Evolutionary conservation across 2,797 vertebrate genomes (phyloP).

Genomic region (Anabas testudineus): DNA sequence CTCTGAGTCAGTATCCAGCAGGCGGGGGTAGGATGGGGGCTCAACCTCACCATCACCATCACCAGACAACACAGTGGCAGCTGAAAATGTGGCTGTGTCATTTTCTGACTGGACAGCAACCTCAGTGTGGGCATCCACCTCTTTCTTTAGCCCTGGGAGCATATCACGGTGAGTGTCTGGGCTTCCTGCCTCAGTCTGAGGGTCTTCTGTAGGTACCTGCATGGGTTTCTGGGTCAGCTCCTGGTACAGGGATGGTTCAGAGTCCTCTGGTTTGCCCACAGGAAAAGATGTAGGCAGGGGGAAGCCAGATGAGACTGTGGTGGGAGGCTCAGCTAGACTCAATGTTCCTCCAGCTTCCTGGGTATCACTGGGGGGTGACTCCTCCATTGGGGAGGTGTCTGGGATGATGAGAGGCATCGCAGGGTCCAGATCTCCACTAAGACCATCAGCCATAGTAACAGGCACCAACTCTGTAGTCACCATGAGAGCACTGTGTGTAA

Average conservation of each 20-base stretch:
- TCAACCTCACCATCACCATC: slow-evolving; percentile 94
- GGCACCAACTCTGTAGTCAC: slow-evolving; percentile 36
- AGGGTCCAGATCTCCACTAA: slow-evolving; percentile 42
- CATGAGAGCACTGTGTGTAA: slow-evolving; percentile 37
- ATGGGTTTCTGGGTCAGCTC: slow-evolving; percentile 52
- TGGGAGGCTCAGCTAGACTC: slow-evolving; percentile 66
- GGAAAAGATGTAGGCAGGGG: slow-evolving; percentile 66
- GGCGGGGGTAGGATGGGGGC: slow-evolving; percentile 85
- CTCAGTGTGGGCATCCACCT: slow-evolving; percentile 45
- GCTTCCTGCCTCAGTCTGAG: slow-evolving; percentile 21
- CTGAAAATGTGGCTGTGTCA: slow-evolving; percentile 89
- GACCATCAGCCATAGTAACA: slow-evolving; percentile 55
- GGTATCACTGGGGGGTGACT: slow-evolving; percentile 46
- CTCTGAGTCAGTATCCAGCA: slow-evolving; percentile 87
- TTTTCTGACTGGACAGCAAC: slow-evolving; percentile 80
- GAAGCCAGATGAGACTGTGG: slow-evolving; percentile 53
- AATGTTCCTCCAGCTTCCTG: slow-evolving; percentile 52
- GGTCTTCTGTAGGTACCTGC: slow-evolving; percentile 51
- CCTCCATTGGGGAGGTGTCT: slow-evolving; percentile 58
- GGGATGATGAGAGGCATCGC: slow-evolving; percentile 61
- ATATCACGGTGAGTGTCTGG: slow-evolving; percentile 72
- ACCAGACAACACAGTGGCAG: slow-evolving; percentile 92
- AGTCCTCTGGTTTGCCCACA: slow-evolving; percentile 59
- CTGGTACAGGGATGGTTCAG: slow-evolving; percentile 47
- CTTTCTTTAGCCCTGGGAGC: slow-evolving; percentile 78